These are phyloP conservation scores for Solenodon paradoxus DNA, from an alignment of 2,113 vertebrate species.

Conservation along the genomic window DNA sequence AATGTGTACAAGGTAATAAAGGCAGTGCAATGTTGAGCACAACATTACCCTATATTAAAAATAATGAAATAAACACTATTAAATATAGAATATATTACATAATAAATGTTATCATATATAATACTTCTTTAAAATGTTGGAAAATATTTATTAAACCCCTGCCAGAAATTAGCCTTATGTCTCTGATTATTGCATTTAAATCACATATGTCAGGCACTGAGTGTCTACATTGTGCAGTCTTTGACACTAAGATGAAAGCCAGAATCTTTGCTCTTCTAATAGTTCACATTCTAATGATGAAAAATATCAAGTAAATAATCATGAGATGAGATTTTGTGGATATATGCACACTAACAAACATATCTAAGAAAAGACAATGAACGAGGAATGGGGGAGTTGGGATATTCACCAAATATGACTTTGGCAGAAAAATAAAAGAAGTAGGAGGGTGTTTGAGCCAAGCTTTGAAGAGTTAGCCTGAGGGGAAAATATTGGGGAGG, in stretches of 20 bases:
- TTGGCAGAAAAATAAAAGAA: not conserved
- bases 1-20: not conserved
- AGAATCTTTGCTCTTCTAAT: not conserved
- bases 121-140: not conserved
- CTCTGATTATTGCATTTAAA: not conserved
- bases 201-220: not conserved
- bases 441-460: rapidly evolving
- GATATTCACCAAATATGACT: not conserved
- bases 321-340: not conserved
- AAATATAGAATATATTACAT: not conserved
- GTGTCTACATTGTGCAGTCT: not conserved
- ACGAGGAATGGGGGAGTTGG: not conserved
- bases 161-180: not conserved
- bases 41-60: not conserved
- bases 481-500: not conserved
- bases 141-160: not conserved
- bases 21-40: not conserved
- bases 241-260: not conserved
- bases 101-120: not conserved
- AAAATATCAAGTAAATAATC: not conserved
- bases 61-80: not conserved
- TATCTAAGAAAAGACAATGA: not conserved
- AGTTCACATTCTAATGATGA: not conserved
- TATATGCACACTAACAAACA: not conserved
- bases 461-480: not conserved